A percentile compares a stretch with the other conserved stretches of the same genome.
phyloP scores from a whole-genome alignment of 2,113 vertebrate species.

The Orycteropus afer region DNA sequence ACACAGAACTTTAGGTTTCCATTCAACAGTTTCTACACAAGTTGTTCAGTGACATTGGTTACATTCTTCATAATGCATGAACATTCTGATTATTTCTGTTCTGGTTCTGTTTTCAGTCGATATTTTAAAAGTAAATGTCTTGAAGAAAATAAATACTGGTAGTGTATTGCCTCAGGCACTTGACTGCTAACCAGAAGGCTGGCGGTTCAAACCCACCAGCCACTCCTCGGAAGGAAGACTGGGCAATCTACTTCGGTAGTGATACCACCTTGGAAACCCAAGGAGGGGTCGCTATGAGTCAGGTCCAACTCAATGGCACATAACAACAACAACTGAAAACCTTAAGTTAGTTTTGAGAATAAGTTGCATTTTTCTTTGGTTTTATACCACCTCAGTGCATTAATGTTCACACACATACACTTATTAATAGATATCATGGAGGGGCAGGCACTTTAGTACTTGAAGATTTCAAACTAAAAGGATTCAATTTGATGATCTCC shows the following conservation, averaged over 20 bases:
- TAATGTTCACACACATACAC: neutral
- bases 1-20: neutral
- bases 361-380: neutral
- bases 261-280: too few relatives aligned
- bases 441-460: neutral
- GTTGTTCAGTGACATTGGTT: neutral
- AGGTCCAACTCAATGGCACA: too few relatives aligned
- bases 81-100: neutral
- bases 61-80: neutral
- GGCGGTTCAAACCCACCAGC: too few relatives aligned
- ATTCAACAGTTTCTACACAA: neutral
- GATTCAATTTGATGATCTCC: neutral
- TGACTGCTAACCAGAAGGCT: too few relatives aligned
- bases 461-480: slow-evolving; percentile 50
- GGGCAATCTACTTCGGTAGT: too few relatives aligned
- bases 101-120: neutral
- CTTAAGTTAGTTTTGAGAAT: slow-evolving; percentile 5
- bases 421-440: neutral
- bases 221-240: too few relatives aligned
- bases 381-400: neutral
- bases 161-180: too few relatives aligned
- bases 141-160: neutral
- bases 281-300: too few relatives aligned
- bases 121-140: slow-evolving; percentile 38
- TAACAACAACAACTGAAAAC: too few relatives aligned